Base-by-base conservation (phyloP, 1,140 invertebrate genomes). In the Amyelois transitella region DNA sequence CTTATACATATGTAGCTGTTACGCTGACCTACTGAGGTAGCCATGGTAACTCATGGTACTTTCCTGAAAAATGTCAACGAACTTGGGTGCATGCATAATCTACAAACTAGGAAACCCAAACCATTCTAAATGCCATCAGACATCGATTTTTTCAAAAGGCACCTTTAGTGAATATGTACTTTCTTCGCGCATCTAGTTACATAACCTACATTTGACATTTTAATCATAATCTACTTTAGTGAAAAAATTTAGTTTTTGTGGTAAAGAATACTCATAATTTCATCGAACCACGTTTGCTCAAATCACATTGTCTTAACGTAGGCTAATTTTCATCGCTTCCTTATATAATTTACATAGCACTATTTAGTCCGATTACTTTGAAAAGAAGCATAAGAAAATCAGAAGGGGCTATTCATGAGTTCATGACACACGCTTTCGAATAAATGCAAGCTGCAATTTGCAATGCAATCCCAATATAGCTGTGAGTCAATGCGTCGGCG, bases 391-490 rank as follows among this genome's bases (percentile, higher is more conserved):
- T 1, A 5, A 28, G 12, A 28, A 8, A 28, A 28, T 28, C 7
- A 28, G 25, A n/a, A n/a, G n/a, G n/a, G n/a, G n/a, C n/a, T n/a
- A n/a, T n/a, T n/a, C 25, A 2, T 38, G 17, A 14, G 17, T 38
- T 38, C 32, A 38, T 2, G n/a, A 14, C 12, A 14, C 32, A 38
- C 32, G 6, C 32, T 10, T 28, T 28, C 25, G 12, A 8, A 25
- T 49, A 51, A 54, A 57, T 38, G 62, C 62, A 60, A 62, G 55
- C 45, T 59, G 62, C 53, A 61, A 48, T 64, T 62, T 51, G 59
- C 53, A 53, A 58, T 28, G 18, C 55, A 56, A 32, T 68, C 72
- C 72, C 57, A 58, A 80, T 76, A 69, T 80, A 80, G 73, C 53
- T 25, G 44, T 77, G 75, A 72, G 53, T 69, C 69, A 75, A 60